Conservation (phyloP, 2,113 vertebrate species). For the Petrocephalus zakoni region DNA sequence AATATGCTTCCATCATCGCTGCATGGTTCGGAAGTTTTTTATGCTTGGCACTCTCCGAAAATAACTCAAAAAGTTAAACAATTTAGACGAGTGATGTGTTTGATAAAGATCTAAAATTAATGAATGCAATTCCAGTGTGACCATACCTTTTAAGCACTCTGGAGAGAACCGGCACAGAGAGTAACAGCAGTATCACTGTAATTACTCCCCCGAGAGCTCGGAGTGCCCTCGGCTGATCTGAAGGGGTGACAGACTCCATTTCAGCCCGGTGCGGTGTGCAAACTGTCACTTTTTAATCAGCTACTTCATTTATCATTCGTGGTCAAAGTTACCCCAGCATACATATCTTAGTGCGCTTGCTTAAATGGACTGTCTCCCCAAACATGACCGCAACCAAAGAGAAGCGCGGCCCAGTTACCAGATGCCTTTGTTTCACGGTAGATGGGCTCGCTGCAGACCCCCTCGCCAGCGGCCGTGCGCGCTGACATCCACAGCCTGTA, state of each 20-base stretch:
- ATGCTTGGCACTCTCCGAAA: not conserved
- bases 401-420: constrained; percentile 32
- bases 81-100: not conserved
- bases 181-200: constrained; percentile 23
- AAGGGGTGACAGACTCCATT: not conserved
- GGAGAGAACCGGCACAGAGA: constrained; percentile 26
- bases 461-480: constrained; percentile 64
- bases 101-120: not conserved
- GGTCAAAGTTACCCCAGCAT: not conserved
- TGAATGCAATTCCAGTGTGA: not conserved
- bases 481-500: constrained; percentile 64
- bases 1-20: not conserved
- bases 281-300: not conserved
- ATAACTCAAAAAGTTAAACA: not conserved
- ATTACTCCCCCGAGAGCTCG: constrained; percentile 17
- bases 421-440: constrained; percentile 37
- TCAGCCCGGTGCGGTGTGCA: not conserved
- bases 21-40: not conserved
- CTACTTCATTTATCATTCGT: not conserved
- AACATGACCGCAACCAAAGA: not conserved
- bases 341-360: not conserved
- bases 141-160: constrained; percentile 50
- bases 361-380: not conserved
- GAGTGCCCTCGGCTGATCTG: constrained; percentile 24
- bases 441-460: constrained; percentile 43